A percentile compares a stretch with the other conserved stretches of the same genome.
Conservation (phyloP, 1,140 invertebrate species). For the Phymastichus coffea region DNA sequence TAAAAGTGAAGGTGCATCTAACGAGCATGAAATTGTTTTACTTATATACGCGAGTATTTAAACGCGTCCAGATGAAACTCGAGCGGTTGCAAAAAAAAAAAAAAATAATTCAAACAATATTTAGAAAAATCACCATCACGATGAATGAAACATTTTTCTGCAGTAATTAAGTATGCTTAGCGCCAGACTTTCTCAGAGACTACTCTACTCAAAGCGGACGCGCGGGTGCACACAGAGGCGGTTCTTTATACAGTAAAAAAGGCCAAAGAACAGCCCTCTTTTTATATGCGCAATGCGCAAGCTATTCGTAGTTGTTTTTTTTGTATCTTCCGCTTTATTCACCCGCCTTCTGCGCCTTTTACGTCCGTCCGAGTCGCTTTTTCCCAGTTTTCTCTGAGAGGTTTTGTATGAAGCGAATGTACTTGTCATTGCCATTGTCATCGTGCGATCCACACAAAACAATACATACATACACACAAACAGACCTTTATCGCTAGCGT, state of each 20-base stretch:
- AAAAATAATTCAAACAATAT: too few relatives aligned
- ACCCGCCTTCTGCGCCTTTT: neutral
- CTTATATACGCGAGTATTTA: neutral
- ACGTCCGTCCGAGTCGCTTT: neutral
- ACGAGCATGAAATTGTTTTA: neutral
- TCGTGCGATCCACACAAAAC: neutral
- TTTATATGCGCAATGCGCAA: too few relatives aligned
- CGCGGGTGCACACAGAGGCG: neutral
- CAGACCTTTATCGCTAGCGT: constrained; percentile 9
- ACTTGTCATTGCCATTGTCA: neutral
- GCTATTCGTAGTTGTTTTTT: neutral
- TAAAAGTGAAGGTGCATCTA: neutral
- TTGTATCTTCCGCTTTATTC: neutral
- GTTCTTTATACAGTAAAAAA: too few relatives aligned
- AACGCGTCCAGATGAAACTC: neutral
- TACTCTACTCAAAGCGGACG: neutral
- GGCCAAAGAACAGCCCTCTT: constrained; percentile 14
- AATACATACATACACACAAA: neutral
- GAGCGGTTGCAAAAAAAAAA: neutral
- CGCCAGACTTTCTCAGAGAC: neutral
- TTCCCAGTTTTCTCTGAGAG: neutral
- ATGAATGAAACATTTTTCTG: neutral
- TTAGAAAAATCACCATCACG: neutral
- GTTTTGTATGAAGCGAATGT: neutral
- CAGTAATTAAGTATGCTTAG: constrained; percentile 8